These are phyloP conservation scores for Tinea trinotella DNA, from an alignment of 2,888 invertebrate species.

Conservation along the genomic window DNA sequence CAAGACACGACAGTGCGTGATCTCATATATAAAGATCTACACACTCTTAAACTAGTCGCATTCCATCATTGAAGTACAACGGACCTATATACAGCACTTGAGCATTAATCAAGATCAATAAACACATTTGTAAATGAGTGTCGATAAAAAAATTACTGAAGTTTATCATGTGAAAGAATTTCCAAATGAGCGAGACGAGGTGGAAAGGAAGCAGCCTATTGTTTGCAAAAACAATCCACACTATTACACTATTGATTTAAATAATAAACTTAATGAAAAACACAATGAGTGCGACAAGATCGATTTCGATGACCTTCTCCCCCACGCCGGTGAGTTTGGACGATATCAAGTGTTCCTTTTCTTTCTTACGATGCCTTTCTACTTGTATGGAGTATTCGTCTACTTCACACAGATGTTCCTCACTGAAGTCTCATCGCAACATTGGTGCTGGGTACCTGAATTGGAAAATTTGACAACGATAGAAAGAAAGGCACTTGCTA, in stretches of 20 bases:
- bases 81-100: neutral
- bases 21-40: constrained; percentile 5
- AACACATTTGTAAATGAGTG: constrained; percentile 8
- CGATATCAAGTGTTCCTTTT: constrained; percentile 41
- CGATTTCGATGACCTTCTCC: constrained; percentile 40
- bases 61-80: constrained; percentile 4
- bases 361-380: constrained; percentile 41
- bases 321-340: constrained; percentile 47
- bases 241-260: neutral
- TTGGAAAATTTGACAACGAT: constrained; percentile 37
- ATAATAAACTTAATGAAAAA: neutral
- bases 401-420: constrained; percentile 47
- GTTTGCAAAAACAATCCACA: neutral
- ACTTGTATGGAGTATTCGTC: constrained; percentile 39
- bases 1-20: neutral
- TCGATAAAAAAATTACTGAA: constrained; percentile 3
- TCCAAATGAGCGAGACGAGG: neutral
- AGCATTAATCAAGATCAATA: neutral
- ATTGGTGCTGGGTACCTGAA: constrained; percentile 51
- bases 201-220: neutral
- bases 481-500: constrained; percentile 38
- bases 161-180: constrained; percentile 15
- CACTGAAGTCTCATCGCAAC: constrained; percentile 43
- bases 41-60: neutral
- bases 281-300: constrained; percentile 22